Percentiles rank a stretch among this genome's conserved stretches.
phyloP scores from a whole-genome alignment of 2,113 vertebrate species.

The Arothron firmamentum region DNA sequence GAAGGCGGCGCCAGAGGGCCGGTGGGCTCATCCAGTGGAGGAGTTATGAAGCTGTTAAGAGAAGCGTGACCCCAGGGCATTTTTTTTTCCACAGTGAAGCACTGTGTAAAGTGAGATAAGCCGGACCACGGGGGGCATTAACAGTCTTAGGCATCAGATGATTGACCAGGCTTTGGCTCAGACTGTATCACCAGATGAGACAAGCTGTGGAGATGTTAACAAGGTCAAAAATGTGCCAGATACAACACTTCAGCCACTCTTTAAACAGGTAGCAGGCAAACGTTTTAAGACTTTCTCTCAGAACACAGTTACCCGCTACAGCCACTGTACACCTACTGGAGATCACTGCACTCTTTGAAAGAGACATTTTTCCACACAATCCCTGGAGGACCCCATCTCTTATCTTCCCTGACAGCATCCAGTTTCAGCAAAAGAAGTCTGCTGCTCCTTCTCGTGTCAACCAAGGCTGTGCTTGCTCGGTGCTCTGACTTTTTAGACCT shows the following conservation, averaged over 20 bases:
- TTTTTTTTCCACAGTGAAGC: slow-evolving; percentile 37
- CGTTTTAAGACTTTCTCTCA: background rate
- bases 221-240: background rate
- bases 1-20: background rate
- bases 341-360: slow-evolving; percentile 11
- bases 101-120: slow-evolving; percentile 46
- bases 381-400: slow-evolving; percentile 6
- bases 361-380: background rate
- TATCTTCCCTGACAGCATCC: slow-evolving; percentile 1
- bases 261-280: background rate
- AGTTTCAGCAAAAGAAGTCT: background rate
- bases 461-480: background rate
- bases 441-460: slow-evolving; percentile 1
- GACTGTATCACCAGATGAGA: slow-evolving; percentile 4
- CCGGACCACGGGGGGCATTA: slow-evolving; percentile 32
- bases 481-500: slow-evolving; percentile 2
- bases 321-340: background rate
- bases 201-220: slow-evolving; percentile 1
- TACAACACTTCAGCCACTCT: background rate
- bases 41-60: slow-evolving; percentile 39
- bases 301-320: slow-evolving; percentile 2
- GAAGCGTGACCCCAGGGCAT: slow-evolving; percentile 45
- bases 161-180: slow-evolving; percentile 17
- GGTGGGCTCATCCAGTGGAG: slow-evolving; percentile 18
- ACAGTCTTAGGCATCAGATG: slow-evolving; percentile 20